Base-by-base conservation (phyloP, 30 jellyfish, hydroid and myxozoan genomes). In the Cassiopea andromeda region DNA sequence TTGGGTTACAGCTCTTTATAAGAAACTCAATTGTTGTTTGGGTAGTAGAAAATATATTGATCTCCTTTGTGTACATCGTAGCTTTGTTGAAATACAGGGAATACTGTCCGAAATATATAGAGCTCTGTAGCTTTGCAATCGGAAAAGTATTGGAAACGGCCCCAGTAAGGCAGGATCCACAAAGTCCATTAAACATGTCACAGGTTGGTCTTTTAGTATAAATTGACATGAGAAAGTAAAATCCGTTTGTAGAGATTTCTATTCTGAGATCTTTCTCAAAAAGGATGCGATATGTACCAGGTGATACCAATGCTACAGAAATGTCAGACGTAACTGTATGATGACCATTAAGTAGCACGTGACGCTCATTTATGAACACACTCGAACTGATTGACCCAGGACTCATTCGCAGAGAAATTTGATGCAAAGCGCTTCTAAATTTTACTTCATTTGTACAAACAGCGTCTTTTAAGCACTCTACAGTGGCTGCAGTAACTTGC, bases 131-230 rank as follows among this genome's bases (percentile, higher is more conserved):
- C 1, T 27, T 68, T 27, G 84, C 57, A 5, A 70, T 5, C 2
- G 79, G 79, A 43, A 70, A 7, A 7, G 54, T 1, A 46, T 27
- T 48, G 14, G 78, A 46, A 12, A 69, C 6, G 27, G 86, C 8
- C 54, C 87, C 95, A 0, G 38, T 78, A 1, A 8, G 43, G 91
- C 95, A 88, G 68, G 90, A 64, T 46, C 95, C 95, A 70, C 95
- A 88, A 15, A 88, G 58, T 4, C 95, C 95, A 18, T 46, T 50
- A 49, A 75, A 76, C 3, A 27, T 16, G 27, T 15, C 67, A 54
- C 93, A 86, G 43, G 54, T 2, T 60, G 89, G 68, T 5, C 69
- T 46, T 1, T 60, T 76, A 2, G 93, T 58, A 44, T 49, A 7
- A 12, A 86, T 44, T 38, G 61, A 6, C 3, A 86, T 16, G 45